Evolutionary conservation across 2,113 vertebrate genomes (phyloP).

Genomic region (Callocephalon fimbriatum): DNA sequence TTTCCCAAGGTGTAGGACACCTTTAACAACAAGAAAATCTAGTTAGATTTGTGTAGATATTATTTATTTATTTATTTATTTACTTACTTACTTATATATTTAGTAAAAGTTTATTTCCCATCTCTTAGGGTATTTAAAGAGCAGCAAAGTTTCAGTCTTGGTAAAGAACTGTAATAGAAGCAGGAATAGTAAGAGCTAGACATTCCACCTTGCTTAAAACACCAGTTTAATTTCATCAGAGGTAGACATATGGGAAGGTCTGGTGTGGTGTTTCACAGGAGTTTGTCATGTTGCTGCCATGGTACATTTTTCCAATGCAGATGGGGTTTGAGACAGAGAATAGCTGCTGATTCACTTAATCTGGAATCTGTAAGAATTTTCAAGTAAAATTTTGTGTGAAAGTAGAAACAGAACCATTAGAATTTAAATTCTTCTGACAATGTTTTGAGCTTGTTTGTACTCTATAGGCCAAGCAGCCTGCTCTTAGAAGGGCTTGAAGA

Average conservation of each 20-base stretch:
- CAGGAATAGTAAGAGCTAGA: background rate
- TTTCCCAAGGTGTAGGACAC: background rate
- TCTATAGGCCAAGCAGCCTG: background rate
- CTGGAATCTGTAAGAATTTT: background rate
- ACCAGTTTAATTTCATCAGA: background rate
- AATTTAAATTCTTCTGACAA: background rate
- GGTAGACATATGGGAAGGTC: background rate
- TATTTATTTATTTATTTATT: background rate
- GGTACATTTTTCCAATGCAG: background rate
- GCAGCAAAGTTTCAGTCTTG: background rate
- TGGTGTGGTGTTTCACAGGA: background rate
- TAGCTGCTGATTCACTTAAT: background rate
- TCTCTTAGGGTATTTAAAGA: background rate
- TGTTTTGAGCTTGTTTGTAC: background rate
- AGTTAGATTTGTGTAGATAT: background rate
- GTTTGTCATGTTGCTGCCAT: background rate
- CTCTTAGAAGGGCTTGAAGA: background rate
- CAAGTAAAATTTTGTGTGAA: background rate
- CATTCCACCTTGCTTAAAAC: background rate
- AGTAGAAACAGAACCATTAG: background rate
- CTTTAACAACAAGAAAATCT: background rate
- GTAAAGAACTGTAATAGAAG: background rate
- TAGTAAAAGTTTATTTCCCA: background rate
- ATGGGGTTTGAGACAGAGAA: background rate
- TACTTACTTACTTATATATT: background rate